Conservation (phyloP, 1,140 invertebrate genomes). For the Zaprionus vittiger region DNA sequence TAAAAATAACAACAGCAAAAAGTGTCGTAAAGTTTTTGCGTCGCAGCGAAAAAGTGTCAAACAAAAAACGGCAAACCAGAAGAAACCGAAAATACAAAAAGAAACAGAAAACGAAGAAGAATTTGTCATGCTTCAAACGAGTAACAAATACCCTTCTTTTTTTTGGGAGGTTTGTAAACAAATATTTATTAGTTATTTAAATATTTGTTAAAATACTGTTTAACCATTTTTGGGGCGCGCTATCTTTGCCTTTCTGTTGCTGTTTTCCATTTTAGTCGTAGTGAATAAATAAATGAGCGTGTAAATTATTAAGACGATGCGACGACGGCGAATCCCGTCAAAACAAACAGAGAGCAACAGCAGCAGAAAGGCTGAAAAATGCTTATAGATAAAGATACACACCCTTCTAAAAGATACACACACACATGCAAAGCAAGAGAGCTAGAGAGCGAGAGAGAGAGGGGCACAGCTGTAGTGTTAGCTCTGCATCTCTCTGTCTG, state of each 20-base stretch:
- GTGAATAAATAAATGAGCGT: conserved; percentile 52
- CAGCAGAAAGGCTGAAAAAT: conserved; percentile 41
- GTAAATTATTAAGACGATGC: conserved; percentile 58
- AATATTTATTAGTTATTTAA: conserved; percentile 22
- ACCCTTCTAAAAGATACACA: conserved; percentile 34
- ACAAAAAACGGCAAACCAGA: conserved; percentile 34
- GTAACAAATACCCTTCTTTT: conserved; percentile 34
- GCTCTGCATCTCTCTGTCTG: conserved; percentile 11
- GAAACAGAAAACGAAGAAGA: background rate
- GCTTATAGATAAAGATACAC: conserved; percentile 50
- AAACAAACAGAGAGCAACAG: conserved; percentile 74
- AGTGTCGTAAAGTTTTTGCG: conserved; percentile 80
- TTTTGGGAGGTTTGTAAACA: background rate
- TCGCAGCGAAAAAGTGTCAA: conserved; percentile 55
- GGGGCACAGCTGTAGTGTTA: conserved; percentile 25
- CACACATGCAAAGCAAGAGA: background rate
- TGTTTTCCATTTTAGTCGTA: background rate
- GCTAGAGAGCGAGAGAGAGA: background rate
- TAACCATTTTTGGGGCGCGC: conserved; percentile 13
- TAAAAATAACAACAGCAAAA: conserved; percentile 26
- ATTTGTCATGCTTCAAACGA: conserved; percentile 35
- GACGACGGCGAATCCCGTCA: conserved; percentile 59
- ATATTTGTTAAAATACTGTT: background rate
- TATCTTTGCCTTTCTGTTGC: background rate
- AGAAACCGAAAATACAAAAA: conserved; percentile 23